Evolutionary conservation across 2,113 vertebrate genomes (phyloP), one percentile per base, ranked within the genome.

Genomic region (Eclectus roratus): DNA sequence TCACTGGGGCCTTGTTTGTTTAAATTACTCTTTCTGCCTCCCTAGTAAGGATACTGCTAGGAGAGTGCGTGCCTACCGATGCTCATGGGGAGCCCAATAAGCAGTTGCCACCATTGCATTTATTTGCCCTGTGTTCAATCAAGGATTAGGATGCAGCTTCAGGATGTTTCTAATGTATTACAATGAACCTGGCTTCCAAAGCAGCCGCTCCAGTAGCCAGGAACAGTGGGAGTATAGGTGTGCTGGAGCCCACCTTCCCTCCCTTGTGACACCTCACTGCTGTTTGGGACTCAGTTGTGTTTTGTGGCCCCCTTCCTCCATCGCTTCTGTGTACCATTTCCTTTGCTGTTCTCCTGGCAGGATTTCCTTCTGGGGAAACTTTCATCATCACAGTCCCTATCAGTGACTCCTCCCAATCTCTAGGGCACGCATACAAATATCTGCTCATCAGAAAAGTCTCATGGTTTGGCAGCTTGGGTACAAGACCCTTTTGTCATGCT

Each of bases 1-100:
- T 97, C 95, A 96, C 80, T 91, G 91, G 77, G 91, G 88, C 84
- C 94, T 95, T 97, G 88, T 95, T 96, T 97, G 90, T 94, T 95
- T 88, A 90, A 96, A 95, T 95, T 82, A 76, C 52, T 64, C 53
- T 37, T 18, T 94, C 82, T 4, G 4, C 90, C 83, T 80, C 71
- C 80, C 46, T 64, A 60, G 50, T 78, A 85, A 77, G 77, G 65
- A 64, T 39, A 64, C 44, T 87, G 77, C 77, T 87, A 1, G 0
- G 37, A 35, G 65, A 44, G 13, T 21, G 29, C 23, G 14, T 64
- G 60, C 31, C 63, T 64, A 33, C 65, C 35, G 70, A 73, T 82
- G 84, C 65, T 79, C 23, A 0, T 17, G 66, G 61, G 14, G 43
- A 77, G 74, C 50, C 17, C 1, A 20, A 58, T 25, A 18, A 56